Percentiles rank a stretch among this genome's conserved stretches.
These are phyloP conservation scores for Embidobia sp. DNA, from an alignment of 2,888 invertebrate genomes.

Conservation along the genomic window DNA sequence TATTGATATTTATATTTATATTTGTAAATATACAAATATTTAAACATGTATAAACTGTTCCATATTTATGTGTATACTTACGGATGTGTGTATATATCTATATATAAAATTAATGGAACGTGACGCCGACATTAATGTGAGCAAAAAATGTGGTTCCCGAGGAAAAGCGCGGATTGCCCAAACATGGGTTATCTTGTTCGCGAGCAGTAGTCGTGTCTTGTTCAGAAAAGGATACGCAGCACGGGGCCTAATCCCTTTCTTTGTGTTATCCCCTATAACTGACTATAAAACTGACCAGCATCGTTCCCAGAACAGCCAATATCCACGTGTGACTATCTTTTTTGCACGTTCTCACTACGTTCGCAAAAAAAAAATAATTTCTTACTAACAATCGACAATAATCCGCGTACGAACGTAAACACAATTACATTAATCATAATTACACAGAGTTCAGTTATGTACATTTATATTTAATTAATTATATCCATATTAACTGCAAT, in stretches of 20 bases:
- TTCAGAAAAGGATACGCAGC: conserved; percentile 56
- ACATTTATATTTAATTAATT: too few relatives aligned
- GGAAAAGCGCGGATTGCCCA: conserved; percentile 44
- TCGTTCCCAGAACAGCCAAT: conserved; percentile 18
- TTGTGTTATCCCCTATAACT: conserved; percentile 6
- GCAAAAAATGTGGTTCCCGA: conserved; percentile 23
- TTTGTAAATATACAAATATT: too few relatives aligned
- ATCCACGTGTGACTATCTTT: conserved; percentile 2
- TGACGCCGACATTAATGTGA: conserved; percentile 38
- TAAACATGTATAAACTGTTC: too few relatives aligned
- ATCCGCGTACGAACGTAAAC: too few relatives aligned
- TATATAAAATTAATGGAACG: conserved; percentile 51
- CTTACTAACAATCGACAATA: too few relatives aligned
- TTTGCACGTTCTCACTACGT: conserved; percentile 13
- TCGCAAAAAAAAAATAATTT: too few relatives aligned
- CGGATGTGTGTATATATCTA: conserved; percentile 23
- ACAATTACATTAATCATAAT: too few relatives aligned
- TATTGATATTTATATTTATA: too few relatives aligned
- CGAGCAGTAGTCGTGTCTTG: conserved; percentile 40
- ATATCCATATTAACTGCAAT: too few relatives aligned
- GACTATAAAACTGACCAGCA: conserved; percentile 14
- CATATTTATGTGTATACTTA: too few relatives aligned
- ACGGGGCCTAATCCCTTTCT: conserved; percentile 46
- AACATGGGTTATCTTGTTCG: conserved; percentile 54
- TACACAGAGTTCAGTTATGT: too few relatives aligned